phyloP scores from a whole-genome alignment of 2,113 vertebrate species.

The Pica pica region DNA sequence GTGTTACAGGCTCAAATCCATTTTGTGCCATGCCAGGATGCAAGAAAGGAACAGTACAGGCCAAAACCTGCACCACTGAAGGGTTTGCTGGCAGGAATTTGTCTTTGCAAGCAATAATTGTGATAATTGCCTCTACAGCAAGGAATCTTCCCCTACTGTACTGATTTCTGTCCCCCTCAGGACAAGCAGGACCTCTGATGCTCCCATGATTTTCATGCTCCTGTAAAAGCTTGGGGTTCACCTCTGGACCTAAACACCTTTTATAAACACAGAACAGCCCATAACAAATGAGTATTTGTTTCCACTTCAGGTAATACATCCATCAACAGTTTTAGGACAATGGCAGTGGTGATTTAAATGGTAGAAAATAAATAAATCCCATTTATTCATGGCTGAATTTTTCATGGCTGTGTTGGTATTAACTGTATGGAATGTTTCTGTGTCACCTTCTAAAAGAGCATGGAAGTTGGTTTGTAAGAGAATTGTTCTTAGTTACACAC shows the following conservation, averaged over 20 bases:
- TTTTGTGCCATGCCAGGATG: neutral
- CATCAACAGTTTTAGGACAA: neutral
- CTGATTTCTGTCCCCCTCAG: neutral
- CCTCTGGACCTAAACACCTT: neutral
- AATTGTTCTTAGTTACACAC: neutral
- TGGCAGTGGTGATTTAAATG: neutral
- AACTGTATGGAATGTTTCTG: conserved; percentile 7
- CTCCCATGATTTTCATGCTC: neutral
- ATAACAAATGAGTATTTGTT: neutral
- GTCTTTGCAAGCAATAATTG: neutral
- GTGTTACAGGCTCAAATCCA: accelerated
- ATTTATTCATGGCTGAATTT: conserved; percentile 33
- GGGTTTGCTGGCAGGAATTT: neutral
- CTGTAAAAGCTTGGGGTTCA: neutral
- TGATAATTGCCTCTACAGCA: neutral
- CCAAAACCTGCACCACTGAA: neutral
- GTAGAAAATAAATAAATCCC: conserved; percentile 47
- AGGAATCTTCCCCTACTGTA: neutral
- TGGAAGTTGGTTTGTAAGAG: neutral
- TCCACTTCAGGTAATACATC: neutral
- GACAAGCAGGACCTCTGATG: neutral
- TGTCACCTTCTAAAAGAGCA: neutral
- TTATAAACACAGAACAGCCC: neutral
- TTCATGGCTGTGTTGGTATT: conserved; percentile 35
- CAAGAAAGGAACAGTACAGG: neutral